Percentiles rank a stretch among this genome's conserved stretches.
phyloP scores from a whole-genome alignment of 2,797 vertebrate genomes.

The Calcarius lapponicus region DNA sequence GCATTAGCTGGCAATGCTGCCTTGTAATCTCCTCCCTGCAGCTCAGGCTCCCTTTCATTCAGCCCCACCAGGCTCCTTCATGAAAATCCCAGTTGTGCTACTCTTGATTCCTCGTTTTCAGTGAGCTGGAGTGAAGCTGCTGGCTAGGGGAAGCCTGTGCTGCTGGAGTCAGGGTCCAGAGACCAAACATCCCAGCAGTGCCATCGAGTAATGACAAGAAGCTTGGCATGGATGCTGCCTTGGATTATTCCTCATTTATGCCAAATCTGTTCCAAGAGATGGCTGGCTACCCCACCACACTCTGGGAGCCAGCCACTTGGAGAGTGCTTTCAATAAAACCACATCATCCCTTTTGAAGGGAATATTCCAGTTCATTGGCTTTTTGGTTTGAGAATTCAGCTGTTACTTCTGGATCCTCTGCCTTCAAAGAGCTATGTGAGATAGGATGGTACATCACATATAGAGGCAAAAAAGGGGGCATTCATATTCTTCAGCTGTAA shows the following conservation, averaged over 20 bases:
- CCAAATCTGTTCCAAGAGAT: conserved; percentile 27
- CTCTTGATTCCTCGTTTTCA: not conserved
- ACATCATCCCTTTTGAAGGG: conserved; percentile 11
- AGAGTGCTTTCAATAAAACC: conserved; percentile 13
- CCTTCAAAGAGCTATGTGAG: not conserved
- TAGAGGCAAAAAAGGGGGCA: not conserved
- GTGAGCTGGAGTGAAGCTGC: not conserved
- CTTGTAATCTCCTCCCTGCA: not conserved
- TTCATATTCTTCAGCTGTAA: conserved; percentile 45
- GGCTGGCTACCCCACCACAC: not conserved
- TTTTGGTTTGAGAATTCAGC: conserved; percentile 55
- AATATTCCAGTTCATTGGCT: conserved; percentile 46
- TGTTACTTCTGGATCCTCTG: conserved; percentile 53
- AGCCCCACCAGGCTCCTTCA: not conserved
- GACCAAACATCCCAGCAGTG: not conserved
- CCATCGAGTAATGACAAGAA: not conserved
- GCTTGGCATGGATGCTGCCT: not conserved
- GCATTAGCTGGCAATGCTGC: not conserved
- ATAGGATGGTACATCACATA: not conserved
- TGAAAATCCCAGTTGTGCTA: not conserved
- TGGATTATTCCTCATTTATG: conserved; percentile 15
- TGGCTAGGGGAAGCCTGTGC: not conserved
- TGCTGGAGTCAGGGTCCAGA: not conserved
- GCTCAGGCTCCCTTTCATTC: not conserved
- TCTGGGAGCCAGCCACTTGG: conserved; percentile 18